These are phyloP conservation scores for Drosophila albomicans DNA, from an alignment of 1,140 invertebrate genomes.

Conservation along the genomic window DNA sequence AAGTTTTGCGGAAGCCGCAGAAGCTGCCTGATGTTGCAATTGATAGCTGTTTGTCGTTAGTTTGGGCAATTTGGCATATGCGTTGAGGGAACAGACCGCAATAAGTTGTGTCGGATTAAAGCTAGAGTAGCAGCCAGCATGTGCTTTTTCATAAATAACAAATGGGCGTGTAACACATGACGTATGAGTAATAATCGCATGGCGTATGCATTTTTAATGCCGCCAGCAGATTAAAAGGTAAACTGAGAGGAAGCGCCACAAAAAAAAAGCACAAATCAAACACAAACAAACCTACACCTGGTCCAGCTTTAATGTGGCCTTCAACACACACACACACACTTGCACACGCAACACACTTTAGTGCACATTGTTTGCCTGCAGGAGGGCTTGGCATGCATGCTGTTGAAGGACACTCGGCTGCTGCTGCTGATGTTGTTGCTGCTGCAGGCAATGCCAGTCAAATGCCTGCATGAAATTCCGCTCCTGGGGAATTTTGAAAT, in stretches of 20 bases:
- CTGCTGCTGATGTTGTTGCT: slow-evolving; percentile 15
- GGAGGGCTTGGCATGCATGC: slow-evolving; percentile 8
- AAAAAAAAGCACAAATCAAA: slow-evolving; percentile 73
- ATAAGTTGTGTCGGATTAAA: slow-evolving; percentile 22
- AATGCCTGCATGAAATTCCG: slow-evolving; percentile 40
- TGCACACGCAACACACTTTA: slow-evolving; percentile 12
- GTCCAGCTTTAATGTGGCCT: slow-evolving; percentile 66
- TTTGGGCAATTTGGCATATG: not conserved
- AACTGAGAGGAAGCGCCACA: slow-evolving; percentile 31
- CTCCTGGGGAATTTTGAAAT: slow-evolving; percentile 35
- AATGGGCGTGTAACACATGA: slow-evolving; percentile 54
- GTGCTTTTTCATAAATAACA: slow-evolving; percentile 68
- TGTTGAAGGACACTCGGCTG: slow-evolving; percentile 40
- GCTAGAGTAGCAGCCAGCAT: no score
- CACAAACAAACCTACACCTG: slow-evolving; percentile 53
- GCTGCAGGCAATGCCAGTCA: slow-evolving; percentile 30
- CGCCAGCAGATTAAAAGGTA: slow-evolving; percentile 64
- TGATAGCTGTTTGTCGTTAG: slow-evolving; percentile 39
- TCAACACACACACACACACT: slow-evolving; percentile 51
- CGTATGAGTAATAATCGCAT: slow-evolving; percentile 65
- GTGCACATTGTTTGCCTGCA: slow-evolving; percentile 58
- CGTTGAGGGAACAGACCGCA: not conserved
- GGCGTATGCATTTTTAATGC: slow-evolving; percentile 67
- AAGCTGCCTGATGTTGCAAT: slow-evolving; percentile 21
- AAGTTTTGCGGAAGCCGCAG: not conserved